These are phyloP conservation scores for Tipula confusa DNA, from an alignment of 2,888 invertebrate species.

Conservation along the genomic window DNA sequence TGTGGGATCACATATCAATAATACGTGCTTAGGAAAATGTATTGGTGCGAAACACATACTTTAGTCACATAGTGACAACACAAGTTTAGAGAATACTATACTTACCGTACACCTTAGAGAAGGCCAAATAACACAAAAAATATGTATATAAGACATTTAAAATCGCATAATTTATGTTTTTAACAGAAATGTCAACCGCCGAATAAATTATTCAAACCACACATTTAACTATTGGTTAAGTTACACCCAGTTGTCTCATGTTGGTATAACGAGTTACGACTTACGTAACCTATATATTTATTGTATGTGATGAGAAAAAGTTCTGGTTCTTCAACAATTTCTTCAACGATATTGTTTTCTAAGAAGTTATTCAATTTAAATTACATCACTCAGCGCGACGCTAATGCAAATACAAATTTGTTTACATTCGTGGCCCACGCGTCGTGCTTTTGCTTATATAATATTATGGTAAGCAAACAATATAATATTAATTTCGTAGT, in stretches of 20 bases:
- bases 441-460: neutral
- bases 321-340: neutral
- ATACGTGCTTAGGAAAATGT: too few species aligned
- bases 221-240: neutral
- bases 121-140: neutral
- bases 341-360: neutral
- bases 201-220: neutral
- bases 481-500: neutral
- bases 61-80: too few species aligned
- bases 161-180: neutral
- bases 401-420: neutral
- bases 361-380: neutral
- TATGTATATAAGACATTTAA: neutral
- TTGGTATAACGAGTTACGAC: neutral
- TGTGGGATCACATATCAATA: too few species aligned
- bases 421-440: neutral
- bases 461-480: neutral
- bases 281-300: neutral
- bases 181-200: neutral
- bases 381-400: neutral
- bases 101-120: too few species aligned
- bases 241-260: neutral
- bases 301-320: neutral
- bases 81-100: too few species aligned
- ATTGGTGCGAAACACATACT: too few species aligned